phyloP scores from a whole-genome alignment of 1,140 invertebrate species.

The Eumeta japonica region DNA sequence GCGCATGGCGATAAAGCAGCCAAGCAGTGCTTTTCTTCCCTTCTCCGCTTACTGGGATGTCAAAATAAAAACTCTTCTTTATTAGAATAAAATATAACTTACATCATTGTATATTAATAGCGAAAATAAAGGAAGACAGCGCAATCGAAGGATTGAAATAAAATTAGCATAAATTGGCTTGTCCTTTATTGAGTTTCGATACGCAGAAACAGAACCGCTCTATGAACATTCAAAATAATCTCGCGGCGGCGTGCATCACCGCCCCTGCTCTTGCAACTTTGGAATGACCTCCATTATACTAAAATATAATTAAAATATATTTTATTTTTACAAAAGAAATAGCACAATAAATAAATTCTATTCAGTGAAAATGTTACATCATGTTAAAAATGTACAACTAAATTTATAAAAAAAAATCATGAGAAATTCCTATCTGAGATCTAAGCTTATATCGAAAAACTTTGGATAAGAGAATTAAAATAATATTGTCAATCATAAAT shows the following conservation, averaged over 20 bases:
- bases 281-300: conserved; percentile 46
- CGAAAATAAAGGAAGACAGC: conserved; percentile 2
- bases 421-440: conserved; percentile 48
- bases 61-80: no score
- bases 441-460: conserved; percentile 53
- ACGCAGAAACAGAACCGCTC: conserved; percentile 51
- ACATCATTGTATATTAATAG: no score
- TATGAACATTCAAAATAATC: conserved; percentile 30
- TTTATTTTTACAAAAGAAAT: conserved; percentile 43
- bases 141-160: conserved; percentile 14
- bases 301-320: conserved; percentile 27
- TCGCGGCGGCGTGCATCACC: conserved; percentile 23
- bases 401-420: conserved; percentile 23
- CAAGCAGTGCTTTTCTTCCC: no score
- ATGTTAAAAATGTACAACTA: conserved; percentile 43
- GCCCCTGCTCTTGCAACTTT: no score
- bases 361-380: no score
- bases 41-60: no score
- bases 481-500: conserved; percentile 42
- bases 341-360: conserved; percentile 52
- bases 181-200: conserved; percentile 51
- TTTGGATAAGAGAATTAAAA: conserved; percentile 53
- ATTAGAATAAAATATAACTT: no score
- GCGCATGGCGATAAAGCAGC: no score
- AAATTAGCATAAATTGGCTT: conserved; percentile 26